phyloP scores from a whole-genome alignment of 2,888 invertebrate species.

The Catocala sponsa region DNA sequence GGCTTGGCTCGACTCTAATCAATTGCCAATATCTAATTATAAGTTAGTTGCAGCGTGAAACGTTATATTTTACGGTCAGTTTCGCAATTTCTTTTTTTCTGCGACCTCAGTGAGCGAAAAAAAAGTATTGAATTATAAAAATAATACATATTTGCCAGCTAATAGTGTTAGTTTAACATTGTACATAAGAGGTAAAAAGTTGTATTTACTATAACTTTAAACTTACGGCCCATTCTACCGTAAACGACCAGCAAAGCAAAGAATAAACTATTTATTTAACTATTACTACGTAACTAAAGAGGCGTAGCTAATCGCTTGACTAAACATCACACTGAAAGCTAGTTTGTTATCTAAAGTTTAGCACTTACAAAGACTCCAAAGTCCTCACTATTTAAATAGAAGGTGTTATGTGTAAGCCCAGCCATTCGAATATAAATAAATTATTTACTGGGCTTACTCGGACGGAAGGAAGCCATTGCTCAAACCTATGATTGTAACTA shows the following conservation, averaged over 20 bases:
- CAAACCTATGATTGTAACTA: background rate
- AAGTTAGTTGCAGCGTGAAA: constrained; percentile 58
- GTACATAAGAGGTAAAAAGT: constrained; percentile 4
- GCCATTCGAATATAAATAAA: constrained; percentile 38
- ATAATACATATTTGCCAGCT: constrained; percentile 21
- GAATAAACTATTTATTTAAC: too few species aligned
- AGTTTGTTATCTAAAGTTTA: constrained; percentile 63
- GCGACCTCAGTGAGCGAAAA: constrained; percentile 20
- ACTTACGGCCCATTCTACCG: constrained; percentile 28
- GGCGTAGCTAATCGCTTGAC: constrained; percentile 61
- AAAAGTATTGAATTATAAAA: constrained; percentile 26
- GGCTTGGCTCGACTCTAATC: constrained; percentile 64
- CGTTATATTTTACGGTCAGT: constrained; percentile 58
- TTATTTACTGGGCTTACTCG: constrained; percentile 39
- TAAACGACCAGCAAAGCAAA: constrained; percentile 50
- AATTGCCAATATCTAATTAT: constrained; percentile 71
- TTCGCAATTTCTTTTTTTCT: constrained; percentile 46
- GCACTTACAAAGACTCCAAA: constrained; percentile 56
- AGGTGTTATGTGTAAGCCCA: constrained; percentile 55
- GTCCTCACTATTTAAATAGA: constrained; percentile 48
- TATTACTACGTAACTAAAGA: constrained; percentile 45
- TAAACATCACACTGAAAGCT: constrained; percentile 63
- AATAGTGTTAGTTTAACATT: constrained; percentile 15
- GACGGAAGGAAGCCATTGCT: constrained; percentile 27
- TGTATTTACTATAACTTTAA: background rate